A percentile compares a stretch with the other conserved stretches of the same genome.
phyloP scores from a whole-genome alignment of 1,140 invertebrate species.

The Armadillidium nasatum region DNA sequence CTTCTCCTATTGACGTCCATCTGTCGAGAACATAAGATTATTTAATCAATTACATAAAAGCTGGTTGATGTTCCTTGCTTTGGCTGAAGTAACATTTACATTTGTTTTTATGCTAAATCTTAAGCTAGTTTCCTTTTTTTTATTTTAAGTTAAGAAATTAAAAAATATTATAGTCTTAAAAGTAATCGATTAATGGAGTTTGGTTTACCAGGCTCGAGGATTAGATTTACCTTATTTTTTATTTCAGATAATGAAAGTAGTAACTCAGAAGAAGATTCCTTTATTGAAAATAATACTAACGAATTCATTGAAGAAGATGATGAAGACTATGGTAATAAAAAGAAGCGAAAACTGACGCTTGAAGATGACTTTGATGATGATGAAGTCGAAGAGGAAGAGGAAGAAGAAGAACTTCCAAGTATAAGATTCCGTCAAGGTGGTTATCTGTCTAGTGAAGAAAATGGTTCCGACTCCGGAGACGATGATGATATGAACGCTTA shows the following conservation, averaged over 20 bases:
- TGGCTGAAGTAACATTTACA: too few relatives aligned
- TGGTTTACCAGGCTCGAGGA: background rate
- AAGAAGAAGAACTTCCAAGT: background rate
- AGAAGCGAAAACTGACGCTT: background rate
- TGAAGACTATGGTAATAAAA: background rate
- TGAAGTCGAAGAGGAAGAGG: background rate
- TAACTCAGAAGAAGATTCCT: background rate
- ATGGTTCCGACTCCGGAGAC: background rate
- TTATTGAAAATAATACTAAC: background rate
- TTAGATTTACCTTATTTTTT: background rate
- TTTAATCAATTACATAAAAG: too few relatives aligned
- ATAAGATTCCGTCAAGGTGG: background rate
- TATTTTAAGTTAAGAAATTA: too few relatives aligned
- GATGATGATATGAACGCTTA: conserved; percentile 1
- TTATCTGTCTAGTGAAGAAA: background rate
- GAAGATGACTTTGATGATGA: background rate
- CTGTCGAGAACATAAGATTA: too few relatives aligned
- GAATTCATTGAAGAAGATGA: background rate
- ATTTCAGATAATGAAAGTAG: background rate
- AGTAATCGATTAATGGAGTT: background rate
- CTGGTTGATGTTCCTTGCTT: too few relatives aligned
- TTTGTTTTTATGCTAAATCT: too few relatives aligned
- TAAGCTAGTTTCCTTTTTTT: too few relatives aligned
- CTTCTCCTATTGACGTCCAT: too few relatives aligned
- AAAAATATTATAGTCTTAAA: background rate